Evolutionary conservation across 2,888 invertebrate species (phyloP), one percentile per base, ranked within the genome.

Genomic region (Heliconius ethilla): DNA sequence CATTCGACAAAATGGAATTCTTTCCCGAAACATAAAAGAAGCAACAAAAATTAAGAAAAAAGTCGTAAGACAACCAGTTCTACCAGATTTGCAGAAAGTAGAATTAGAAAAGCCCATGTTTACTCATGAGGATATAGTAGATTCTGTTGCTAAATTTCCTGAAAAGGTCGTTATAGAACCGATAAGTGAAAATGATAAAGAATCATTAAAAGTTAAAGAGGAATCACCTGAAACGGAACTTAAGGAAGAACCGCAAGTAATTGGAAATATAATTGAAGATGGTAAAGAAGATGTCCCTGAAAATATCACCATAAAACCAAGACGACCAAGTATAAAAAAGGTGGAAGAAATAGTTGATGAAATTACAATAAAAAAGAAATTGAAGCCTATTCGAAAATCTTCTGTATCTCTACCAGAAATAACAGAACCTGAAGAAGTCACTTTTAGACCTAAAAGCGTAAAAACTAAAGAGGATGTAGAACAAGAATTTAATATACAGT

Each of bases 401-500:
- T 95, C 95, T 9, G 91, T 96, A 77, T 96, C 97, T 83, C 93
- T 96, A 81, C 96, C 96, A 67, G 97, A 97, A 94, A 95, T 96
- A 72, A 96, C 96, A 1, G 97, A 97, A 86, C 96, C 96, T 15
- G 97, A 97, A 93, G 97, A 96, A 83, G 97, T 98, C 0, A 97
- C 97, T 63, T 97, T 97, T 90, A 96, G 97, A 84, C 97, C 97
- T 18, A 96, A 96, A 89, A 90, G 94, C 9, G 96, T 96, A 0
- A 97, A 96, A 92, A 97, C 97, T 0, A 97, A 97, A 89, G 97
- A 98, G 94, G 97, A 97, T 85, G 97, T 98, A 22, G 98, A 98
- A 87, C 98, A 98, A 92, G 98, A 98, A 91, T 98, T 98, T 88
- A 97, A 97, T 89, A 97, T 98, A 82, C 97, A 97, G 18, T 91